Conservation (phyloP, 2,888 invertebrate genomes). For the Caenorhabditis sp. region DNA sequence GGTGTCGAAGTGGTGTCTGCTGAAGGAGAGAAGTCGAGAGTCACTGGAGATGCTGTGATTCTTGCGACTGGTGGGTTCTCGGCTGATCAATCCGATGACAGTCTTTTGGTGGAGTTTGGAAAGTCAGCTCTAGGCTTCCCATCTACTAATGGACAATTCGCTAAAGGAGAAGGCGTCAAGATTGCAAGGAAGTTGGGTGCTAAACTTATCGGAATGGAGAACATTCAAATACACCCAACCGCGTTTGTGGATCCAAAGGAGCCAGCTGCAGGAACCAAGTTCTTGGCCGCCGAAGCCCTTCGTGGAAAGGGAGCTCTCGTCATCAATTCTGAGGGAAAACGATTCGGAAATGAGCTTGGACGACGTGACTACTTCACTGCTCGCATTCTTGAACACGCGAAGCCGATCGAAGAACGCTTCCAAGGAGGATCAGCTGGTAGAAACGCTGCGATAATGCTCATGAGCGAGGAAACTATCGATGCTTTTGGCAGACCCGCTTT, state of each 20-base stretch:
- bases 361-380: conserved; percentile 81
- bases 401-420: conserved; percentile 64
- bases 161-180: conserved; percentile 81
- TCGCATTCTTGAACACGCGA: conserved; percentile 77
- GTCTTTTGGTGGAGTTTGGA: conserved; percentile 81
- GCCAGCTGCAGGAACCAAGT: conserved; percentile 81
- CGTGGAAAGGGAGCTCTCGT: conserved; percentile 82
- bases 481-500: conserved; percentile 82
- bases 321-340: conserved; percentile 78
- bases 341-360: conserved; percentile 83
- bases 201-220: conserved; percentile 80
- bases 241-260: conserved; percentile 83
- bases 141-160: conserved; percentile 83
- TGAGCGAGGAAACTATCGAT: conserved; percentile 80
- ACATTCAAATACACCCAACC: conserved; percentile 82
- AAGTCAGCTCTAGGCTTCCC: conserved; percentile 75
- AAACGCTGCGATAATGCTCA: conserved; percentile 76
- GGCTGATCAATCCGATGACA: conserved; percentile 77
- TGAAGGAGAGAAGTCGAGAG: conserved; percentile 52
- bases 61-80: conserved; percentile 83
- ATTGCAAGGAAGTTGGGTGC: conserved; percentile 82
- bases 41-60: conserved; percentile 79
- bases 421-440: conserved; percentile 70
- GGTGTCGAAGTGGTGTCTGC: conserved; percentile 49
- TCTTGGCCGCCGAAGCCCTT: conserved; percentile 83